Evolutionary conservation across 1,140 invertebrate species (phyloP), one percentile per base, ranked within the genome.

Genomic region (Polypedilum pembai): DNA sequence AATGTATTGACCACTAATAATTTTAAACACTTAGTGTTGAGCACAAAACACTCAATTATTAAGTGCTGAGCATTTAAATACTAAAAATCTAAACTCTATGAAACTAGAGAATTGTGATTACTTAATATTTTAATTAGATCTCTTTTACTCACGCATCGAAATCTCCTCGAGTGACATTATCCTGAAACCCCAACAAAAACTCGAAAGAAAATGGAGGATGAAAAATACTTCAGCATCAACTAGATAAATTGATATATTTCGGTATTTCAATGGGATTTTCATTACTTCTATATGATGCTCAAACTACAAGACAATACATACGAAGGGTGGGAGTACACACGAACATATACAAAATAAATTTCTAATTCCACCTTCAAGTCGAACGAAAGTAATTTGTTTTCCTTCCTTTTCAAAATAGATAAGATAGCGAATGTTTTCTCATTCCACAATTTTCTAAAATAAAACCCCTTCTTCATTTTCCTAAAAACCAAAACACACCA

Each of bases 191-290:
- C 24, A 33, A 33, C 24, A 33, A 33, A 33, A 56, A n/a, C n/a
- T 56, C 12, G 10, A 15, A n/a, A 56, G 15, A 69, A 69, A 69
- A 69, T 69, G 65, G 65, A 18, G 65, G 65, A 69, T 69, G 65
- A 69, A 69, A 69, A 69, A 69, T 69, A 18, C 20, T 69, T 20
- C 10, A 18, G 18, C 65, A 69, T 69, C 65, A 69, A 69, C 17
- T 69, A 69, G 65, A 69, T 69, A 69, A 69, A 69, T 69, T 69
- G 65, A 69, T 69, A 69, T 69, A n/a, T 69, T 69, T 69, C 17
- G 7, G 20, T 69, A 18, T 69, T 69, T 69, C 65, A 69, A 69
- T 69, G 65, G 65, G 65, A 21, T 69, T 69, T 69, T 21, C 17
- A 69, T 8, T 20, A 3, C 17, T n/a, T 69, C 5, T 33, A 33